Conservation (phyloP, 1,140 invertebrate genomes). For the Conopomorpha cramerella region DNA sequence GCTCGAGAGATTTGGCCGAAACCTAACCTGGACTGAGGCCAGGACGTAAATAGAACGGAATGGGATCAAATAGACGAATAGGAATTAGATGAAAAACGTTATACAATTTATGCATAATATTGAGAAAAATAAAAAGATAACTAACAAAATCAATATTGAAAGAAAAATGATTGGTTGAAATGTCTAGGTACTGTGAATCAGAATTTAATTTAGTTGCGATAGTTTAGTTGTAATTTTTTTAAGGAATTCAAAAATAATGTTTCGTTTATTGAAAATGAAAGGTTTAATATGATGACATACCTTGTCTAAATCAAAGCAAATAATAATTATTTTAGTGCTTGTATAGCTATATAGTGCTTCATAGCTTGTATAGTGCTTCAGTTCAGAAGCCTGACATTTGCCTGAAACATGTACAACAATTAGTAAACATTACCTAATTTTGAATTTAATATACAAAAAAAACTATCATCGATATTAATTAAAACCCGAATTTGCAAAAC, state of each 20-base stretch:
- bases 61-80: not conserved
- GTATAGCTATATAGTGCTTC: too few species aligned
- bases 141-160: not conserved
- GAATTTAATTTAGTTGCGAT: not conserved
- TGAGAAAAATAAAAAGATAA: too few species aligned
- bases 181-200: not conserved
- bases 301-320: too few species aligned
- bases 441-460: not conserved
- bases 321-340: too few species aligned
- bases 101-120: too few species aligned
- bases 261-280: not conserved
- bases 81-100: too few species aligned
- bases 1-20: not conserved
- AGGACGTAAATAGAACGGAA: not conserved
- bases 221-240: not conserved
- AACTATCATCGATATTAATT: not conserved
- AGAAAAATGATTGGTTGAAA: not conserved
- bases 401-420: too few species aligned
- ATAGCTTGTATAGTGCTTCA: too few species aligned
- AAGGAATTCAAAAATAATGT: not conserved
- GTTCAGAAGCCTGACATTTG: too few species aligned
- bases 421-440: not conserved
- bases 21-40: not conserved
- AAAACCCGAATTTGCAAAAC: not conserved
- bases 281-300: too few species aligned